Conservation (phyloP, 1,140 invertebrate genomes). For the Ostrea edulis region DNA sequence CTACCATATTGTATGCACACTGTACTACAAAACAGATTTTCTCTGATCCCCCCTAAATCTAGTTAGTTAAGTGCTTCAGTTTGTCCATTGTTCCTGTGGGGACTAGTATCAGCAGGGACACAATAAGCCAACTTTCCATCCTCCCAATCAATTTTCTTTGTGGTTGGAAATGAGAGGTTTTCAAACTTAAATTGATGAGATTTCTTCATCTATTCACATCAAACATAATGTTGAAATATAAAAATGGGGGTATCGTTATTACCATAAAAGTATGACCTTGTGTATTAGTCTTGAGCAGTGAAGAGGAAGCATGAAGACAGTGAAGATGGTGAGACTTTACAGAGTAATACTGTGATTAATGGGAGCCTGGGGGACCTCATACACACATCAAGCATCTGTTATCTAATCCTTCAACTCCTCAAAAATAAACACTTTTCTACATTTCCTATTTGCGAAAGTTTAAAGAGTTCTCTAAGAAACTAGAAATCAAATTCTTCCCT, state of each 20-base stretch:
- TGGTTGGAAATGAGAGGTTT: neutral
- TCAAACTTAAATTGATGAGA: constrained; percentile 36
- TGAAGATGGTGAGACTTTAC: neutral
- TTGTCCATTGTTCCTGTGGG: neutral
- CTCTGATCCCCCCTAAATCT: neutral
- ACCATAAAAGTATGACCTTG: neutral
- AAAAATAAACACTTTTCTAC: neutral
- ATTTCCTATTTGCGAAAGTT: neutral
- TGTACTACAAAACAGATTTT: neutral
- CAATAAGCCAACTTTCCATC: neutral
- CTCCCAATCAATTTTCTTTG: constrained; percentile 28
- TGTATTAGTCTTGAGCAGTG: neutral
- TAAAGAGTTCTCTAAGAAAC: neutral
- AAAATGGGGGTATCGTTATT: neutral
- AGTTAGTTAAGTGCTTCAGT: constrained; percentile 23
- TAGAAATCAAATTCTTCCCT: neutral
- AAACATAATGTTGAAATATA: constrained; percentile 2
- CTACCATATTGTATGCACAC: neutral
- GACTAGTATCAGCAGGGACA: neutral
- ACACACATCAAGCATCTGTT: constrained; percentile 13
- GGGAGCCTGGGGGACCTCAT: neutral
- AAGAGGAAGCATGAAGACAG: neutral
- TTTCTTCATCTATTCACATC: constrained; percentile 26
- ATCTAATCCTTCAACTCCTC: neutral
- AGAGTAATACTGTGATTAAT: constrained; percentile 5